phyloP scores from a whole-genome alignment of 2,888 invertebrate species.

The Melanophora roralis region DNA sequence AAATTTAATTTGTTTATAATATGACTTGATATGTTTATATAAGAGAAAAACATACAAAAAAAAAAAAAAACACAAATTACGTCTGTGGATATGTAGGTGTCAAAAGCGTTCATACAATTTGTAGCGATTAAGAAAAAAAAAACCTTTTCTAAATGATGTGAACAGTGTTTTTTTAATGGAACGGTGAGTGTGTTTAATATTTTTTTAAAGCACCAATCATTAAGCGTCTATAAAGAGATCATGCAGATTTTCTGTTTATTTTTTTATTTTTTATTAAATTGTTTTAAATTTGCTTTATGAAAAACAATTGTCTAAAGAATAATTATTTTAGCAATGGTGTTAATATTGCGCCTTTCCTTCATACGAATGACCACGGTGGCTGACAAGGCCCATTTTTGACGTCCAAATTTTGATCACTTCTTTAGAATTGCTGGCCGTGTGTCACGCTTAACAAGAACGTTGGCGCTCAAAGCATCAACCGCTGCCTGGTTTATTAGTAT shows the following conservation, averaged over 20 bases:
- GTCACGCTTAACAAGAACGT: too few species aligned
- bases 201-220: slow-evolving; percentile 49
- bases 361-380: too few species aligned
- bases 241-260: slow-evolving; percentile 15
- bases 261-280: not conserved
- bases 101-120: slow-evolving; percentile 49
- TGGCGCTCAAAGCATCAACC: too few species aligned
- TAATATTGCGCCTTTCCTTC: too few species aligned
- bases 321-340: too few species aligned
- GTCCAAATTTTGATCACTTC: too few species aligned
- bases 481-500: too few species aligned
- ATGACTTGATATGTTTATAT: slow-evolving; percentile 63
- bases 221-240: slow-evolving; percentile 39
- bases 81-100: too few species aligned
- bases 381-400: too few species aligned
- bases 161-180: not conserved
- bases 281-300: too few species aligned
- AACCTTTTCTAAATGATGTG: slow-evolving; percentile 19
- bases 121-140: slow-evolving; percentile 28
- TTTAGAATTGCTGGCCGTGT: too few species aligned
- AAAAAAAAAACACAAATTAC: slow-evolving; percentile 55
- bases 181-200: not conserved
- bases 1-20: slow-evolving; percentile 65
- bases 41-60: slow-evolving; percentile 12
- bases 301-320: too few species aligned